phyloP scores from a whole-genome alignment of 2,797 vertebrate genomes.

The Galagoides demidoff region DNA sequence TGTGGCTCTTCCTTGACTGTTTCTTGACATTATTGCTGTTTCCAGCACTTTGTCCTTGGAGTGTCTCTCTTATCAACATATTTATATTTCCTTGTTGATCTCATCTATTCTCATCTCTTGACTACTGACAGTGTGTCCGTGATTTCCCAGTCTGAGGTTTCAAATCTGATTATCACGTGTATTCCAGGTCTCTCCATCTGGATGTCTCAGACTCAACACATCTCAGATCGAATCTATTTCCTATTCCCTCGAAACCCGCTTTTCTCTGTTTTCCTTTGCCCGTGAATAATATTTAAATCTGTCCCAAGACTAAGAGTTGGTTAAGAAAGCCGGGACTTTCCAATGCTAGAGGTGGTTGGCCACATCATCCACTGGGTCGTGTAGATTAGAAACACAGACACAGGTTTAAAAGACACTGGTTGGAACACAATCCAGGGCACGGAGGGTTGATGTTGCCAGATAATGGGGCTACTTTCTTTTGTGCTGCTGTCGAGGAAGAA shows the following conservation, averaged over 20 bases:
- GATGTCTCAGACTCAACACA: background rate
- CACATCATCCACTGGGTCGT: background rate
- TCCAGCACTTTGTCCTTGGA: background rate
- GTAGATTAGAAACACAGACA: background rate
- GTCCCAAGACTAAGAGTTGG: background rate
- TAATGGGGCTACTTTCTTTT: background rate
- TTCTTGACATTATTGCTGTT: background rate
- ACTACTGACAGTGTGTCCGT: background rate
- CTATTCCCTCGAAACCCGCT: background rate
- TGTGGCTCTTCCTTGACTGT: background rate
- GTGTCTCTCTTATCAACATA: background rate
- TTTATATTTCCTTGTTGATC: background rate
- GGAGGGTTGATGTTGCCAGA: background rate
- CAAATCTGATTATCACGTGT: background rate
- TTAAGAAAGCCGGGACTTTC: background rate
- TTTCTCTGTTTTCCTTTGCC: background rate
- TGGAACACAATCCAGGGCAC: background rate
- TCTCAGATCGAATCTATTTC: background rate
- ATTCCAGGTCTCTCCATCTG: background rate
- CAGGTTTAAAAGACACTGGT: background rate
- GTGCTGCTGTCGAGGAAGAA: background rate
- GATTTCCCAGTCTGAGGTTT: background rate
- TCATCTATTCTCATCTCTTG: background rate
- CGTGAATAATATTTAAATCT: conserved; percentile 14
- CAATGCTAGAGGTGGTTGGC: background rate